Percentiles rank a stretch among this genome's conserved stretches.
Evolutionary conservation across 2,113 vertebrate species (phyloP).

Genomic region (Cromileptes altivelis): DNA sequence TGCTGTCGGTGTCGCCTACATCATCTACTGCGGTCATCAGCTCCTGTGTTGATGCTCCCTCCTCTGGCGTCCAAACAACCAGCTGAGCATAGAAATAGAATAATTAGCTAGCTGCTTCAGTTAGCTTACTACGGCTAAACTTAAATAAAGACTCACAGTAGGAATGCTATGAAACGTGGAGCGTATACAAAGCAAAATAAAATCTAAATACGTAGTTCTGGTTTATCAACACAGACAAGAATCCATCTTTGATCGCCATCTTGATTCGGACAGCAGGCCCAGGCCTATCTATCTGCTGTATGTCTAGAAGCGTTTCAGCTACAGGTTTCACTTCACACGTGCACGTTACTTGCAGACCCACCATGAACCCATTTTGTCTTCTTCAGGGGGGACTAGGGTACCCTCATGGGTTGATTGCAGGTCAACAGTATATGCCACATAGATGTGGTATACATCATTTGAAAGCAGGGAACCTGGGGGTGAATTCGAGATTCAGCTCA

Average conservation of each 20-base stretch:
- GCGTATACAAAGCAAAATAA: no score
- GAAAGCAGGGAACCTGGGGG: no score
- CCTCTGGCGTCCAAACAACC: slow-evolving; percentile 4
- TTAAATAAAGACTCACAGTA: accelerated
- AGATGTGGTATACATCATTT: no score
- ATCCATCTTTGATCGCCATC: slow-evolving; percentile 44
- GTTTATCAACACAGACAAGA: no score
- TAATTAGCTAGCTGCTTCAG: slow-evolving; percentile 37
- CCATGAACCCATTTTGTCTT: no score
- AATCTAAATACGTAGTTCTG: accelerated
- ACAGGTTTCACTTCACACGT: slow-evolving; percentile 19
- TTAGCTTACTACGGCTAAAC: background rate
- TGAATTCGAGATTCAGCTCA: no score
- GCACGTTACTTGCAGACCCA: no score
- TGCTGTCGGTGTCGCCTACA: background rate
- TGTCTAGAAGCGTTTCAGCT: slow-evolving; percentile 48
- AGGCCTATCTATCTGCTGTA: slow-evolving; percentile 64
- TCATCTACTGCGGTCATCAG: no score
- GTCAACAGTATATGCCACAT: no score
- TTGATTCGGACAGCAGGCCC: background rate
- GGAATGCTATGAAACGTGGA: accelerated
- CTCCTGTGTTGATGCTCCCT: background rate
- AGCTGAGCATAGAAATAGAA: slow-evolving; percentile 76
- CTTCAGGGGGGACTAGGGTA: no score
- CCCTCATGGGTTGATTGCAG: no score